A percentile compares a stretch with the other conserved stretches of the same genome.
Conservation (phyloP, 2,888 invertebrate species). For the Tinea trinotella region DNA sequence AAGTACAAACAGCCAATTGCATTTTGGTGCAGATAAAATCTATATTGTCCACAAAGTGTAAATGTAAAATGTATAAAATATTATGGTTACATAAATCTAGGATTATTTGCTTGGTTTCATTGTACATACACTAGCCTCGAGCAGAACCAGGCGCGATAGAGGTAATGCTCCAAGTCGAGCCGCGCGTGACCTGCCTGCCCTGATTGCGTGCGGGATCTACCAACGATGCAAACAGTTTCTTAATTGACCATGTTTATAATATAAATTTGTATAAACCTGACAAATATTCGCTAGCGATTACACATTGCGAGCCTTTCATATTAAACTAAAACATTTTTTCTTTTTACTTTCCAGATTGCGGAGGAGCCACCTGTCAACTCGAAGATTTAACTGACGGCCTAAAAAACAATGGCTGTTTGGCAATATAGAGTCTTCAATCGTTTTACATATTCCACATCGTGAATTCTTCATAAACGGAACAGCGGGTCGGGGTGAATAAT, state of each 20-base stretch:
- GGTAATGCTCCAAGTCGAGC: conserved; percentile 8
- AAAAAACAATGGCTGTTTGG: conserved; percentile 3
- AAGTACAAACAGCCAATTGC: not conserved
- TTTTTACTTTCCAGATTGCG: conserved; percentile 44
- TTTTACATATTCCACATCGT: conserved; percentile 22
- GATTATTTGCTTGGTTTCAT: conserved; percentile 1
- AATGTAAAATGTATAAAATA: conserved; percentile 1
- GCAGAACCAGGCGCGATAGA: not conserved
- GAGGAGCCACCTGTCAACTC: not conserved
- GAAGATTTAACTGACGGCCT: not conserved
- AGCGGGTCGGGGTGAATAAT: conserved; percentile 61
- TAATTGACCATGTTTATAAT: conserved; percentile 13
- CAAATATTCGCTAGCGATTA: not conserved
- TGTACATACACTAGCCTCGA: conserved; percentile 4
- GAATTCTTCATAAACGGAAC: conserved; percentile 37
- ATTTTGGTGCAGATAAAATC: not conserved
- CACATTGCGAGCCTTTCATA: not conserved
- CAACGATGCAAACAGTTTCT: conserved; percentile 27
- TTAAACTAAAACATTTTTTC: conserved; percentile 20
- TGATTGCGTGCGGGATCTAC: conserved; percentile 59
- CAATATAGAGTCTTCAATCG: too few relatives aligned
- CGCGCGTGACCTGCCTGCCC: conserved; percentile 65
- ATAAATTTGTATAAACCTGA: not conserved
- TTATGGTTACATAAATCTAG: conserved; percentile 1
- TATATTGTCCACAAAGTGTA: not conserved